These are phyloP conservation scores for Leucoraja erinaceus DNA, from an alignment of 2,113 vertebrate genomes.

Conservation along the genomic window DNA sequence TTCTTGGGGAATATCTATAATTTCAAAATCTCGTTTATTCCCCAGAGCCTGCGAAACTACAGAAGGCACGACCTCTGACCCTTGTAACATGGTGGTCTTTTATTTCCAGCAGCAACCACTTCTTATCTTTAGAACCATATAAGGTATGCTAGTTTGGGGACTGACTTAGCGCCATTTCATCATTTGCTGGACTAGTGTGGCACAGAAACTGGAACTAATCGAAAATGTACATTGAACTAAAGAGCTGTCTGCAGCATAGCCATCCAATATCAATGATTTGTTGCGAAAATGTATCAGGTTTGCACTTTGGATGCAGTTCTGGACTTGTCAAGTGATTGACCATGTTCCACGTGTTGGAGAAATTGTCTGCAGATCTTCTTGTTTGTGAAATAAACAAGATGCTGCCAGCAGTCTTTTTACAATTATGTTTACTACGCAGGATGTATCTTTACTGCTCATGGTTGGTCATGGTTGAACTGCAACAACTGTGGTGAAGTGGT, in stretches of 20 bases:
- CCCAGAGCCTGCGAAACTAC: background rate
- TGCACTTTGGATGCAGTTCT: background rate
- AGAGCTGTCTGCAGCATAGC: background rate
- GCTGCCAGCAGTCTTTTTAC: background rate
- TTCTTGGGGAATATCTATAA: conserved; percentile 17
- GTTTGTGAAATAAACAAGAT: background rate
- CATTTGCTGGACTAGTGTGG: background rate
- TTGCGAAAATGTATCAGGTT: background rate
- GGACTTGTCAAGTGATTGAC: background rate
- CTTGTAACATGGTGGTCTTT: conserved; percentile 15
- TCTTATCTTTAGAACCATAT: background rate
- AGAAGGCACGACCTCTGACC: background rate
- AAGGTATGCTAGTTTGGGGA: background rate
- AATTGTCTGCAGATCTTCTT: background rate
- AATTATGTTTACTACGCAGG: background rate
- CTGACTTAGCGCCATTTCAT: too few relatives aligned
- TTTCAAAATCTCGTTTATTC: background rate
- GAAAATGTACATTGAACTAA: background rate
- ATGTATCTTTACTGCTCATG: background rate
- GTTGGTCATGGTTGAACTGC: background rate
- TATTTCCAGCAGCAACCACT: background rate
- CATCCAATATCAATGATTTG: background rate
- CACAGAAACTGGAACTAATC: background rate
- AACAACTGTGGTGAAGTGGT: background rate
- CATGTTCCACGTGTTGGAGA: background rate